Evolutionary conservation across 2,888 invertebrate genomes (phyloP).

Genomic region (Polydrusus cervinus): DNA sequence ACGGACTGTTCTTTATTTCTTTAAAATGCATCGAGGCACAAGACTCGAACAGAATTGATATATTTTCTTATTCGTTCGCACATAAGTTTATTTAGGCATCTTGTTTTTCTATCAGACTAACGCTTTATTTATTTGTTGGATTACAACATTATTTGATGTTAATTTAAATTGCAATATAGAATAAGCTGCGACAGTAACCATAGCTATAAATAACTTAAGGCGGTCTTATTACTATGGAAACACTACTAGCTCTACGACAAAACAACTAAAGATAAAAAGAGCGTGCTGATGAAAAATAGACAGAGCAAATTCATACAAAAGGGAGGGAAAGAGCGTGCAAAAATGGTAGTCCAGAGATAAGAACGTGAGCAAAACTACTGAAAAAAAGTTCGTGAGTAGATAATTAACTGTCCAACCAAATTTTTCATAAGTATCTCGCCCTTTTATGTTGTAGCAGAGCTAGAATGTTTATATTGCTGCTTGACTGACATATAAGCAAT

Average conservation of each 20-base stretch:
- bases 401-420: too few relatives aligned
- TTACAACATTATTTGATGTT: neutral
- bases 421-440: too few relatives aligned
- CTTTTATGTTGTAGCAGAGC: too few relatives aligned
- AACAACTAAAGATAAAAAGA: neutral
- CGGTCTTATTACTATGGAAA: neutral
- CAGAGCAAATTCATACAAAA: too few relatives aligned
- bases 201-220: neutral
- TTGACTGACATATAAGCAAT: neutral
- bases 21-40: conserved; percentile 1
- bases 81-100: neutral
- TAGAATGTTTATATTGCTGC: neutral
- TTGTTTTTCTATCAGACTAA: conserved; percentile 13
- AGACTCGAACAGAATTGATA: conserved; percentile 1
- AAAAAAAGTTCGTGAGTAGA: too few relatives aligned
- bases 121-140: conserved; percentile 24
- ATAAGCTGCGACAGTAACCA: conserved; percentile 10
- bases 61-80: conserved; percentile 12
- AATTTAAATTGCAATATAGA: conserved; percentile 23
- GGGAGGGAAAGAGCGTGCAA: too few relatives aligned
- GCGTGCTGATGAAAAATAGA: too few relatives aligned
- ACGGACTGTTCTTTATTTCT: conserved; percentile 34
- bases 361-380: too few relatives aligned
- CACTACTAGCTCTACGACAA: neutral
- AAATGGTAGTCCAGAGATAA: too few relatives aligned